Conservation (phyloP, 2,113 vertebrate species). For the Narcine bancroftii region DNA sequence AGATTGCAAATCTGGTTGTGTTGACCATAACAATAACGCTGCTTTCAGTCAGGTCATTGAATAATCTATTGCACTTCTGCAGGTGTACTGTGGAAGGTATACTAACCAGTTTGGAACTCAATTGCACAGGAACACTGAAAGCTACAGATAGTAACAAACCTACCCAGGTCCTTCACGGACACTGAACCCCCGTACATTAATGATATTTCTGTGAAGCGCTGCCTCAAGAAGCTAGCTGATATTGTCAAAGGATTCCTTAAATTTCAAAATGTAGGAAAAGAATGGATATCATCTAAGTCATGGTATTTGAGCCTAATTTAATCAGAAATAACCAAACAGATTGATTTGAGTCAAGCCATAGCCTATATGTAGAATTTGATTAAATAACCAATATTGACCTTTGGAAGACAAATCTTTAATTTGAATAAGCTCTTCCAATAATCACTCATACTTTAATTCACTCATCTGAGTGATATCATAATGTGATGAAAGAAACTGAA, state of each 20-base stretch:
- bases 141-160: too few species aligned
- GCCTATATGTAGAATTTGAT: neutral
- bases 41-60: too few species aligned
- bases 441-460: neutral
- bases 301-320: neutral
- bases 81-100: too few species aligned
- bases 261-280: neutral
- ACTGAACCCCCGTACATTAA: too few species aligned
- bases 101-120: too few species aligned
- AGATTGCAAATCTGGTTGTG: too few species aligned
- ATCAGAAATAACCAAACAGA: constrained; percentile 24
- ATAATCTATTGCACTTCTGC: too few species aligned
- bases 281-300: neutral
- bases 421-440: neutral
- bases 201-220: too few species aligned
- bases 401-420: constrained; percentile 14
- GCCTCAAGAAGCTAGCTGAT: too few species aligned
- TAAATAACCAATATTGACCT: neutral
- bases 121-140: too few species aligned
- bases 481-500: neutral
- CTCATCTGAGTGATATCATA: neutral
- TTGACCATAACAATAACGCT: too few species aligned
- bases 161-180: too few species aligned
- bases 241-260: neutral
- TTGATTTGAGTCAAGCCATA: constrained; percentile 17